Base-by-base conservation (phyloP, 2,113 vertebrate genomes). In the Petroica traversi region DNA sequence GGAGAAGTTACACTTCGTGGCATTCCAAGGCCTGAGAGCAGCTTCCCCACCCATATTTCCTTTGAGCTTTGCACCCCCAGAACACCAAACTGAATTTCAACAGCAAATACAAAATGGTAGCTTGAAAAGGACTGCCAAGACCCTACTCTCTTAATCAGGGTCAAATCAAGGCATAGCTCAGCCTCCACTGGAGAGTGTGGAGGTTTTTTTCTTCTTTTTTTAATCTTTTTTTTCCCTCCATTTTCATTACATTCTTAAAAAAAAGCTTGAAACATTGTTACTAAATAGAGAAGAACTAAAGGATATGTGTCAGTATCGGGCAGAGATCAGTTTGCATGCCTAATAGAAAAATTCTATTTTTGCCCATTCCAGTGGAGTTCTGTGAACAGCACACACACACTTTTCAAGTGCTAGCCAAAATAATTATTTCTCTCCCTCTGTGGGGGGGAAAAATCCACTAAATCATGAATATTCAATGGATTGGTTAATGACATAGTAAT, bases 401-500 rank as follows among this genome's bases (percentile, higher is more conserved):
- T 91, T 81, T 68, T 72, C 82, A 77, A 93, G 71, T 85, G 82
- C 88, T 62, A 89, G 89, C 95, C 93, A 94, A 97, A 96, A 96
- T 93, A 94, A 94, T 96, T 85, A 93, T 74, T 96, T 89, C 46
- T 85, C 41, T 79, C 57, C 66, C 94, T 88, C 91, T 80, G 81
- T 23, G 36, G 79, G 75, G 46, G 5, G 7, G 36, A 6, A 72
- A 89, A 71, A 48, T 62, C 55, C 78, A 58, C 64, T 79, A 88
- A 93, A 96, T 80, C 85, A 91, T 97, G 91, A 96, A 93, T 95
- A 96, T 96, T 96, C 93, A 94, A 14, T 82, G 36, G 77, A 16
- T 74, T 89, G 88, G 73, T 95, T 96, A 96, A 92, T 49, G 66
- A 76, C 81, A 91, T 31, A 85, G 62, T 82, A 93, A 94, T 91